Percentiles rank a stretch among this genome's conserved stretches.
Conservation (phyloP, 2,113 vertebrate genomes). For the Astur gentilis region DNA sequence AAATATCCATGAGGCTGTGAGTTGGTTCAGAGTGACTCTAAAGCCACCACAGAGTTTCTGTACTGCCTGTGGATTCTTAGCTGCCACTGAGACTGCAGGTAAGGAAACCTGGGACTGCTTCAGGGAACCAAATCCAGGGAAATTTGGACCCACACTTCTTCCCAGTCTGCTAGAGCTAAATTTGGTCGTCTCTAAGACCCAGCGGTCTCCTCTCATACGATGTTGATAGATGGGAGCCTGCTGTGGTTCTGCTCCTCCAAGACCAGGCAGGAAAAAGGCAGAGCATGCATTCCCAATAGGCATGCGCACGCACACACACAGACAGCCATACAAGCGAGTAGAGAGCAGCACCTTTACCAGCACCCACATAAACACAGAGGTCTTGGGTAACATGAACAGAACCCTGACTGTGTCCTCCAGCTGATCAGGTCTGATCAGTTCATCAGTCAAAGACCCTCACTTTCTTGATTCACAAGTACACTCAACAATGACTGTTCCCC, state of each 20-base stretch:
- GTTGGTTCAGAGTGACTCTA: not conserved
- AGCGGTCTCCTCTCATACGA: not conserved
- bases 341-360: not conserved
- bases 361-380: not conserved
- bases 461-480: not conserved
- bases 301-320: rapidly evolving
- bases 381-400: not conserved
- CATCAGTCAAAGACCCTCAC: not conserved
- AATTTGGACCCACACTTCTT: not conserved
- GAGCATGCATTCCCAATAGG: not conserved
- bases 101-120: not conserved
- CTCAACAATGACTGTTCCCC: not conserved
- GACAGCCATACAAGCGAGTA: not conserved
- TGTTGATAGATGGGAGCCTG: not conserved
- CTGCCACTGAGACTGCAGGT: not conserved
- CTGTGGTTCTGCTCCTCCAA: not conserved
- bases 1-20: not conserved
- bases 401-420: not conserved
- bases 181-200: not conserved
- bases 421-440: not conserved
- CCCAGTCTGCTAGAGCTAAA: not conserved
- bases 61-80: not conserved
- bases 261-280: not conserved
- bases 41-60: not conserved
- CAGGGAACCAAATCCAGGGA: not conserved